These are phyloP conservation scores for Pedetes capensis DNA, from an alignment of 2,113 vertebrate genomes.

Conservation along the genomic window DNA sequence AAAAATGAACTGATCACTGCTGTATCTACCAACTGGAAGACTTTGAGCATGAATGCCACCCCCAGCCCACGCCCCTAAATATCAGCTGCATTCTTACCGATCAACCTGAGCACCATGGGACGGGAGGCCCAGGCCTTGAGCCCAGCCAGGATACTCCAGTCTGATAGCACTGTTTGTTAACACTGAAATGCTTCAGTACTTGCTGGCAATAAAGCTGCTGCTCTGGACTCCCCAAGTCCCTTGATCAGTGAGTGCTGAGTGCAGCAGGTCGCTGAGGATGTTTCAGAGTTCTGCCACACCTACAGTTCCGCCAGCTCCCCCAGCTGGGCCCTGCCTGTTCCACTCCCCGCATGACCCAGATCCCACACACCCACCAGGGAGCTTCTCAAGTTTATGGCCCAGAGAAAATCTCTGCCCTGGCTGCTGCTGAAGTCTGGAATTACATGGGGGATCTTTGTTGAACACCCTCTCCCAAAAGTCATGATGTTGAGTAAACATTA, in stretches of 20 bases:
- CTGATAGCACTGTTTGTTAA: not conserved
- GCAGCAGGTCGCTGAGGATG: not conserved
- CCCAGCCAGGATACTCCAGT: not conserved
- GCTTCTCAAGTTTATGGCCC: not conserved
- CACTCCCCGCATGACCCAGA: not conserved
- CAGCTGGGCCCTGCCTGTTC: not conserved
- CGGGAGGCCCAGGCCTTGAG: not conserved
- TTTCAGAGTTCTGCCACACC: not conserved
- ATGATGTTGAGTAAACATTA: not conserved
- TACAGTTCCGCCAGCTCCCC: not conserved
- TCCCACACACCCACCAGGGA: not conserved
- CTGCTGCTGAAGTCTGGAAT: not conserved
- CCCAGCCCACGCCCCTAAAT: not conserved
- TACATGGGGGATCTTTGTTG: not conserved
- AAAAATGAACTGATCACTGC: not conserved
- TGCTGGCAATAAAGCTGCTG: not conserved
- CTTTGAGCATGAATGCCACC: not conserved
- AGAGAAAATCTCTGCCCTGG: not conserved
- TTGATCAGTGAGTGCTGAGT: not conserved
- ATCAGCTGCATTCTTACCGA: not conserved
- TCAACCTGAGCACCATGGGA: not conserved
- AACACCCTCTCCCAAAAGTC: not conserved
- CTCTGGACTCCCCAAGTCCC: not conserved
- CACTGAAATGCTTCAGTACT: not conserved
- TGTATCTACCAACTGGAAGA: not conserved